Conservation (phyloP, 2,888 invertebrate genomes). For the Megalurothrips usitatus region DNA sequence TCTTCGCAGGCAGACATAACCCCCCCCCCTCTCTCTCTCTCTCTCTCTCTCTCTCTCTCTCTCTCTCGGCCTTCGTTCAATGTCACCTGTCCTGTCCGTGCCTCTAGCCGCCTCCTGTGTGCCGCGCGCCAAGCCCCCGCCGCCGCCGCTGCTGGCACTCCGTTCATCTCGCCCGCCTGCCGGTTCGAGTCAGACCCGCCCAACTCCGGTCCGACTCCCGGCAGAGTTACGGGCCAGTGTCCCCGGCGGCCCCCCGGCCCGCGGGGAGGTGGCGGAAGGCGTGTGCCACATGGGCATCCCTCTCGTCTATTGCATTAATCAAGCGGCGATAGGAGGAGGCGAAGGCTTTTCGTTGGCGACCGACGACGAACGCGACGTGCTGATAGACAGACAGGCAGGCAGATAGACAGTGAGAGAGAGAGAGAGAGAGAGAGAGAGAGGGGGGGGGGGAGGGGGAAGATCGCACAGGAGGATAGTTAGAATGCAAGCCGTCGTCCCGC, state of each 20-base stretch:
- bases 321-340: background rate
- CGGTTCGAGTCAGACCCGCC: too few species aligned
- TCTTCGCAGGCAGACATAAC: too few species aligned
- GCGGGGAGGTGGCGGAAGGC: background rate
- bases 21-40: slow-evolving; percentile 31
- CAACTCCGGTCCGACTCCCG: too few species aligned
- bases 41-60: slow-evolving; percentile 31
- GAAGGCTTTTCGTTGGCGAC: slow-evolving; percentile 6
- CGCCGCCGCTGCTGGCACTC: slow-evolving; percentile 30
- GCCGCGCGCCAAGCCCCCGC: slow-evolving; percentile 12
- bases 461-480: background rate
- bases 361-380: background rate
- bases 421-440: background rate
- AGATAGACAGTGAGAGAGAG: background rate
- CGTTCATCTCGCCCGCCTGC: slow-evolving; percentile 31
- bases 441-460: background rate
- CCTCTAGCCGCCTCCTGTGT: slow-evolving; percentile 23
- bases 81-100: background rate
- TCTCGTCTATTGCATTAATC: background rate
- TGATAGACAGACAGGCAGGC: background rate
- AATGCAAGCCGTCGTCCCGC: too few species aligned
- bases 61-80: slow-evolving; percentile 26
- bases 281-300: background rate
- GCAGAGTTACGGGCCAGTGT: too few species aligned
- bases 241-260: too few species aligned